Base-by-base conservation (phyloP, 2,888 invertebrate species). In the Colostygia pectinataria region DNA sequence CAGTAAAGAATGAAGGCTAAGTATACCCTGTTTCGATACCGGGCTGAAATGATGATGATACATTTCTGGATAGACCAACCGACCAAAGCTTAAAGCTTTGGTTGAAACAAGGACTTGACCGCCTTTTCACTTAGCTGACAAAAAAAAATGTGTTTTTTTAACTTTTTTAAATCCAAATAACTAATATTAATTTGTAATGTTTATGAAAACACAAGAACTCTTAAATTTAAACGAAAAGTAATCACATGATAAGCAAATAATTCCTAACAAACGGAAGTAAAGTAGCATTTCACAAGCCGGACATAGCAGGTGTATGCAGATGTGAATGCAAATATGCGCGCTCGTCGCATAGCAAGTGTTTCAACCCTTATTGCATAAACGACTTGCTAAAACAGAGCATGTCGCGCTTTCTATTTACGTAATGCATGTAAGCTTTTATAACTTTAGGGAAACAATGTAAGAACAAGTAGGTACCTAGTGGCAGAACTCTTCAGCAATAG, bases 251-350 rank as follows among this genome's bases (percentile, higher is more conserved):
- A 23, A 43, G 24, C 10, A 39, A n/a, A 15, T 23, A 25, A 46
- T 39, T 46, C 46, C 20, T 9, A 46, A 9, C 13, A 42, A 65
- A 78, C 82, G 87, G 88, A 89, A 88, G 86, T 85, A 80, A 86
- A 84, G 81, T 70, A 84, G 55, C 70, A 82, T 87, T 87, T 86
- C 86, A 82, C 84, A 87, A 85, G 80, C 80, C 85, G 81, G 82
- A 85, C 85, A 80, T 78, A 74, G 70, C 68, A 55, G 47, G 39
- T 43, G 55, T 53, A 80, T 82, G 73, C 68, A 67, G 76, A 81
- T 77, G 39, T 43, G 55, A 53, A 80, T 82, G 73, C 68, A 67
- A 76, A 81, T 77, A 67, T 50, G 71, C 50, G 55, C 59, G 61
- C 70, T 66, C 57, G 60, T 18, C 43, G 82, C 73, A 78, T 81